These are phyloP conservation scores for Nansenia antarctica DNA, from an alignment of 2,113 vertebrate genomes.

Conservation along the genomic window DNA sequence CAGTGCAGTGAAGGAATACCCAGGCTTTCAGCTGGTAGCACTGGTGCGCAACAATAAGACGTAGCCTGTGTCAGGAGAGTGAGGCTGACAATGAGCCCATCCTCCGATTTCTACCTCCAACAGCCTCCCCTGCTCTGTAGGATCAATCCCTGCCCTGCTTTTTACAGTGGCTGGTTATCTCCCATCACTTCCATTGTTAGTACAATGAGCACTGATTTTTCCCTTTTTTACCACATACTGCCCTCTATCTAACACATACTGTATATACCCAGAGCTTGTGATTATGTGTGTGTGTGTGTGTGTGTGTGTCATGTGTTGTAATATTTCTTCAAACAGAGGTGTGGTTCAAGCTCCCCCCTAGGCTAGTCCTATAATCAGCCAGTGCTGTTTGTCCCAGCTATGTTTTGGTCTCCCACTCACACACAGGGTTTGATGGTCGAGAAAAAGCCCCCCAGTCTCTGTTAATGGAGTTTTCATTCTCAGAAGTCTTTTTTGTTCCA, in stretches of 20 bases:
- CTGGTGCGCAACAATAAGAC: conserved; percentile 60
- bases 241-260: conserved; percentile 1
- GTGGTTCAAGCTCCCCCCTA: neutral
- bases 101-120: no score
- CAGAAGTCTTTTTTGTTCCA: conserved; percentile 90
- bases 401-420: conserved; percentile 29
- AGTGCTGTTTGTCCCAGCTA: conserved; percentile 37
- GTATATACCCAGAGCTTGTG: neutral
- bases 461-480: conserved; percentile 87
- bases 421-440: conserved; percentile 41
- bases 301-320: neutral
- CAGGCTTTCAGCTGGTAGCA: conserved; percentile 53
- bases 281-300: neutral
- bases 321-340: conserved; percentile 1
- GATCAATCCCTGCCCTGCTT: no score
- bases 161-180: neutral
- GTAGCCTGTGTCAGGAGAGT: no score
- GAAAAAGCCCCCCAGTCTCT: conserved; percentile 37
- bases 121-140: no score
- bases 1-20: conserved; percentile 57
- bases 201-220: conserved; percentile 1
- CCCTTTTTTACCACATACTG: no score
- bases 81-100: no score
- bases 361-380: conserved; percentile 20
- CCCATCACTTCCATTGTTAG: conserved; percentile 32